Conservation (phyloP, 2,113 vertebrate species). For the Paramormyrops kingsleyae region DNA sequence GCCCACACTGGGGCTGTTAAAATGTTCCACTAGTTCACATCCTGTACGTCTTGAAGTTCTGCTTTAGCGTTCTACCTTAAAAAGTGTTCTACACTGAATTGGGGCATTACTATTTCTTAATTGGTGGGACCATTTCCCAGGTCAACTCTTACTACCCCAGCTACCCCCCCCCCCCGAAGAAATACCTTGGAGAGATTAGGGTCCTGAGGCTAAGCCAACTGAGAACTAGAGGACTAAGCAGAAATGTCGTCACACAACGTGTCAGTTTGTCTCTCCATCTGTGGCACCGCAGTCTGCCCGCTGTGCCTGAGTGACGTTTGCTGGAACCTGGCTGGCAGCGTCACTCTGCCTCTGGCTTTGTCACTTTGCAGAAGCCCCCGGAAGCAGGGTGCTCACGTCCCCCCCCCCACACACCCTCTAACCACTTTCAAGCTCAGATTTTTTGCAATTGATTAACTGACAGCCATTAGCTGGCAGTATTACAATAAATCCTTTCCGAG, state of each 20-base stretch:
- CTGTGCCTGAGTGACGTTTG: background rate
- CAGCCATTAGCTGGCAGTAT: slow-evolving; percentile 93
- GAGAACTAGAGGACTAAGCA: background rate
- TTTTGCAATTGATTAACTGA: slow-evolving; percentile 89
- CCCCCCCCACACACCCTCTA: background rate
- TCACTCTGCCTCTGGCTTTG: background rate
- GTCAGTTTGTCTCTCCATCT: background rate
- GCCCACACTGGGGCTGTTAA: background rate
- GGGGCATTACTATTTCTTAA: background rate
- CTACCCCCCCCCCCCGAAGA: background rate
- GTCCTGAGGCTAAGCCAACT: background rate
- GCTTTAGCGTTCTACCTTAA: background rate
- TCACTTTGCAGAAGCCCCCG: background rate
- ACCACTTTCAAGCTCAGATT: slow-evolving; percentile 55
- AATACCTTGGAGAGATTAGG: background rate
- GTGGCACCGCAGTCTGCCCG: background rate
- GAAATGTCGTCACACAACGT: background rate
- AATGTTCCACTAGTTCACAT: background rate
- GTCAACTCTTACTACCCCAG: background rate
- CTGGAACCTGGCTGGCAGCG: background rate
- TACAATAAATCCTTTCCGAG: slow-evolving; percentile 83
- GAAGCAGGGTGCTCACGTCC: background rate
- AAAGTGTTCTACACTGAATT: background rate
- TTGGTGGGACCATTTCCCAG: background rate
- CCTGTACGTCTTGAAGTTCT: background rate